Base-by-base conservation (phyloP, 2,113 vertebrate genomes). In the Phylloscopus trochilus region DNA sequence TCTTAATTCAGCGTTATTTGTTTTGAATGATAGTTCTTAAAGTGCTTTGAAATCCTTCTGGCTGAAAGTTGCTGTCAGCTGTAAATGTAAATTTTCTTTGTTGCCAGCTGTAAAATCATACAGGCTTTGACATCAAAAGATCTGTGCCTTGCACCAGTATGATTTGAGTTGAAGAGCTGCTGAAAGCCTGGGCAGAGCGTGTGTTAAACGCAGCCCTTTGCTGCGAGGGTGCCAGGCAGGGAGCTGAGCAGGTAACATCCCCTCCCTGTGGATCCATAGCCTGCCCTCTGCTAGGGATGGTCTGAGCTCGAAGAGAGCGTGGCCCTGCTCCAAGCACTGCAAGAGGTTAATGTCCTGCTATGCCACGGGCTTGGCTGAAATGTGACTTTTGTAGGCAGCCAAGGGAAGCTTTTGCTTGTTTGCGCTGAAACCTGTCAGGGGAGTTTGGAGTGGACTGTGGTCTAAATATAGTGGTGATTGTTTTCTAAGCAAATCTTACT, bases 1-100 rank as follows among this genome's bases (percentile, higher is more conserved):
- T 47, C 91, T 86, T 91, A 58, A 88, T 96, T 95, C 83, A 92
- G 95, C 41, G 0, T 93, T 94, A 88, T 44, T 95, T 97, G 76
- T 84, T 92, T 95, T 68, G 91, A 96, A 58, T 73, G 66, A 93
- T 93, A 64, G 90, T 86, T 93, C 56, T 44, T 78, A 83, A 90
- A 93, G 83, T 53, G 90, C 80, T 94, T 94, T 93, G 92, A 96
- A 95, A 94, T 93, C 76, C 64, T 93, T 28, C 64, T 78, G 69
- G 64, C 77, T 92, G 69, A 37, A 94, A 84, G 80, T 68, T 84
- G 88, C 90, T 90, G 82, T 97, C 88, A 93, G 15, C 64, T 86
- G 62, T n/a, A 89, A 94, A 89, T 87, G 88, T 94, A 86, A 75
- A 78, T 94, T 83, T 86, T 72, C 88, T 90, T 96, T 93, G 79